These are phyloP conservation scores for Chloromyia formosa DNA, from an alignment of 2,888 invertebrate species.

Conservation along the genomic window DNA sequence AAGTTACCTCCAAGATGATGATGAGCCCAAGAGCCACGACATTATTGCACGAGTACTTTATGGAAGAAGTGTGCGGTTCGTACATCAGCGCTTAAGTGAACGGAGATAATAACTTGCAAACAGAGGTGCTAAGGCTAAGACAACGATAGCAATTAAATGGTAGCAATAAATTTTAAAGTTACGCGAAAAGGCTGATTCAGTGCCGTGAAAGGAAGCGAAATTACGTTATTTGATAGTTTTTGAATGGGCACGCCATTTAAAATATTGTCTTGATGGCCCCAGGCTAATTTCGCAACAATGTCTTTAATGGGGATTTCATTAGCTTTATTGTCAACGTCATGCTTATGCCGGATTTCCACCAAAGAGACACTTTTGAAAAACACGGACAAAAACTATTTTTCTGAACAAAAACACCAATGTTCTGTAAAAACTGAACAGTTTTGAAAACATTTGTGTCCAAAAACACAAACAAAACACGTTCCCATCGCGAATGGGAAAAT, in stretches of 20 bases:
- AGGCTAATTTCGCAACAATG: neutral
- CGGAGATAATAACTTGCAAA: constrained; percentile 30
- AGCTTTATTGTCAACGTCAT: neutral
- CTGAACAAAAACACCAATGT: no score
- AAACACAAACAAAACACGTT: no score
- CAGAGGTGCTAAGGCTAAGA: constrained; percentile 33
- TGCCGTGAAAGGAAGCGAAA: neutral
- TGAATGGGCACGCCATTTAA: neutral
- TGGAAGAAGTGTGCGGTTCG: neutral
- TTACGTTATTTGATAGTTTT: neutral
- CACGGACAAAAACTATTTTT: neutral
- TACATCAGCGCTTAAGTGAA: constrained; percentile 18
- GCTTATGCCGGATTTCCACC: no score
- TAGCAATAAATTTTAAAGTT: constrained; percentile 24
- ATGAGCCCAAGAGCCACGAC: constrained; percentile 3
- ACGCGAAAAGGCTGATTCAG: constrained; percentile 12
- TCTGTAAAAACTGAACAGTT: neutral
- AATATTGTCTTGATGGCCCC: neutral
- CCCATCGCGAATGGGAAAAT: no score
- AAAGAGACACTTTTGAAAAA: no score
- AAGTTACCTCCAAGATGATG: constrained; percentile 41
- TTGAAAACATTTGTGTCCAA: neutral
- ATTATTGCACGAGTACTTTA: neutral
- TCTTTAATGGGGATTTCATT: neutral
- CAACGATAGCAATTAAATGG: constrained; percentile 25